Percentiles rank a stretch among this genome's conserved stretches.
phyloP scores from a whole-genome alignment of 2,888 invertebrate genomes.

The Spisula solida region DNA sequence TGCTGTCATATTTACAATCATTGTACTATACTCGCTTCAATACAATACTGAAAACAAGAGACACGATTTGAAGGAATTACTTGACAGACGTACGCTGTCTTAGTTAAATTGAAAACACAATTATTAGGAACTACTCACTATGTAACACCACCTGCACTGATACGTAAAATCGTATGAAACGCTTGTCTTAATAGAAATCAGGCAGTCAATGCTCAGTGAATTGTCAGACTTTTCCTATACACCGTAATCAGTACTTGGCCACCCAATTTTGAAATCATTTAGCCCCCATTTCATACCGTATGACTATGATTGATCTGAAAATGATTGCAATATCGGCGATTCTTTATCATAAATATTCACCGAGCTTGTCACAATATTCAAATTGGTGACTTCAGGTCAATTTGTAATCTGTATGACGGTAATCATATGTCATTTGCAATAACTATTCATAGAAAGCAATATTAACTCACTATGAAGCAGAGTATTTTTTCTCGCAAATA shows the following conservation, averaged over 20 bases:
- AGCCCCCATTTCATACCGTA: conserved; percentile 57
- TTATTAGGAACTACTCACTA: conserved; percentile 16
- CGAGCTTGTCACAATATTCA: conserved; percentile 64
- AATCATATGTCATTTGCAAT: conserved; percentile 57
- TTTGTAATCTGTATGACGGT: conserved; percentile 58
- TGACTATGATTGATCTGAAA: conserved; percentile 63
- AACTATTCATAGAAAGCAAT: conserved; percentile 51
- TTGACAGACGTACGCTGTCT: conserved; percentile 13
- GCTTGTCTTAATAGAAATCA: conserved; percentile 56
- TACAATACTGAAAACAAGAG: neutral
- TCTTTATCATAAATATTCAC: conserved; percentile 64
- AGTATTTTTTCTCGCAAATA: conserved; percentile 32
- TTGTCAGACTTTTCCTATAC: conserved; percentile 48
- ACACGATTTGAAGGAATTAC: neutral
- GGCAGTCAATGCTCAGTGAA: conserved; percentile 55
- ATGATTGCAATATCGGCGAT: conserved; percentile 57
- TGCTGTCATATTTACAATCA: neutral
- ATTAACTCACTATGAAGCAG: conserved; percentile 57
- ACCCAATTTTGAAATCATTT: conserved; percentile 72
- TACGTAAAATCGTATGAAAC: conserved; percentile 45
- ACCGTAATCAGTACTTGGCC: conserved; percentile 64
- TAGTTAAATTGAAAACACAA: conserved; percentile 17
- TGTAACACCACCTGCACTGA: neutral
- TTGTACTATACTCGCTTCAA: neutral
- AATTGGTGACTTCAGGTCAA: conserved; percentile 61